Base-by-base conservation (phyloP, 2,888 invertebrate species). In the Phrixothrix hirtus region DNA sequence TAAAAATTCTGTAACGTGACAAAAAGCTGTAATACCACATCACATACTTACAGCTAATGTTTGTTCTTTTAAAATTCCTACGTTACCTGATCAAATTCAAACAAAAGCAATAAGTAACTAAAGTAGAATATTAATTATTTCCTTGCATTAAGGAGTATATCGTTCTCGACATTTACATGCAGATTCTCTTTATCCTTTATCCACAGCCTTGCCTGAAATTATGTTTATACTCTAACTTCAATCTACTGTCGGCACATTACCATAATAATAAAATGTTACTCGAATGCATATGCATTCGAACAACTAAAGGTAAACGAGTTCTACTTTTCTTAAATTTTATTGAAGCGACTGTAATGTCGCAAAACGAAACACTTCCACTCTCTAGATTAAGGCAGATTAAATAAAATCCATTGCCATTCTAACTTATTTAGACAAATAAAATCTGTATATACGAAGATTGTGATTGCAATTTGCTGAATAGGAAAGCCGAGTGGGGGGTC, bases 391-490 rank as follows among this genome's bases (percentile, higher is more conserved):
- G 45, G 45, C 39, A 39, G 51, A 51, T 45, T 45, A 51, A n/a
- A n/a, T n/a, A n/a, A n/a, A n/a, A n/a, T n/a, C n/a, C n/a, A n/a
- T n/a, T n/a, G n/a, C n/a, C n/a, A n/a, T n/a, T 34, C 16, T 35
- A 37, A 45, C 45, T 51, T 51, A 45, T 35, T 51, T 51, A 39
- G 45, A n/a, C 14, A 26, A 7, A 31, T 38, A 53, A 53, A 55
- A 35, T 41, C 30, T 55, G 47, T 54, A 55, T 46, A 59, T 52
- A 55, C 42, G 41, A 53, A 31, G 9, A 27, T 27, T 14, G 26
- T 38, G 39, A 38, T 34, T 36, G 38, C 13, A 43, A 46, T 58
- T 59, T 52, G 26, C 29, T 48, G 36, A 44, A 55, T 34, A 2
- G 15, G 4, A 2, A 7, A 14, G 17, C n/a, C 7, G 7, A 16